These are phyloP conservation scores for Bergia puertoricense DNA, from an alignment of 92 coral and sea anemone species.

Conservation along the genomic window DNA sequence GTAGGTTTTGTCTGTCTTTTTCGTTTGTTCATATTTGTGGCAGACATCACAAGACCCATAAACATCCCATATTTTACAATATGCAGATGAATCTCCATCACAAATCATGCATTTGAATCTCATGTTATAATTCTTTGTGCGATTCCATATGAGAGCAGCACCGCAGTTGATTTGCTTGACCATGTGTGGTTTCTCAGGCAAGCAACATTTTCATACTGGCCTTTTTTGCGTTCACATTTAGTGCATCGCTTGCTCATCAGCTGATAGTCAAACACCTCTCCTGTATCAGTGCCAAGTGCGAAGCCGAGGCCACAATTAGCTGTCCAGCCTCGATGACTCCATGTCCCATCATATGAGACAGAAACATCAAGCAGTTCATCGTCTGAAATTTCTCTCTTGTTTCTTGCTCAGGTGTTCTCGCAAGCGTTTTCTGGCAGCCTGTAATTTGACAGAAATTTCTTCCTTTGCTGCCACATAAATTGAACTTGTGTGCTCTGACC, in stretches of 20 bases:
- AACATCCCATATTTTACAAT: conserved; percentile 29
- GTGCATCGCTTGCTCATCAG: conserved; percentile 19
- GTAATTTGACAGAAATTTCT: neutral
- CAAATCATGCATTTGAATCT: conserved; percentile 38
- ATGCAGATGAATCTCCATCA: conserved; percentile 29
- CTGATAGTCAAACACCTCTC: conserved; percentile 8
- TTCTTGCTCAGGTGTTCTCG: neutral
- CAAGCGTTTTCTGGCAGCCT: neutral
- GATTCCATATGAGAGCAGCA: conserved; percentile 16
- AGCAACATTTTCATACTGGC: neutral
- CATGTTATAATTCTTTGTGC: neutral
- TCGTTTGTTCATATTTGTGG: neutral
- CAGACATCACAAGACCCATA: conserved; percentile 8
- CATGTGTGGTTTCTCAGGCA: neutral
- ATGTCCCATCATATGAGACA: conserved; percentile 24
- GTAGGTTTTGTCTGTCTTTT: neutral
- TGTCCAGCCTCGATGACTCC: conserved; percentile 22
- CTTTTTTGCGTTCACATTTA: neutral
- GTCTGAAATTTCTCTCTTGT: neutral
- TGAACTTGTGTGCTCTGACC: neutral
- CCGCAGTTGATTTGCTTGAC: conserved; percentile 23
- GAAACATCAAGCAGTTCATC: neutral
- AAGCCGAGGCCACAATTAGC: conserved; percentile 12
- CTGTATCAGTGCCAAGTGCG: neutral
- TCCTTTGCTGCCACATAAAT: conserved; percentile 10